Percentiles rank a stretch among this genome's conserved stretches.
Evolutionary conservation across 2,888 invertebrate species (phyloP).

Genomic region (Cetonia aurata): DNA sequence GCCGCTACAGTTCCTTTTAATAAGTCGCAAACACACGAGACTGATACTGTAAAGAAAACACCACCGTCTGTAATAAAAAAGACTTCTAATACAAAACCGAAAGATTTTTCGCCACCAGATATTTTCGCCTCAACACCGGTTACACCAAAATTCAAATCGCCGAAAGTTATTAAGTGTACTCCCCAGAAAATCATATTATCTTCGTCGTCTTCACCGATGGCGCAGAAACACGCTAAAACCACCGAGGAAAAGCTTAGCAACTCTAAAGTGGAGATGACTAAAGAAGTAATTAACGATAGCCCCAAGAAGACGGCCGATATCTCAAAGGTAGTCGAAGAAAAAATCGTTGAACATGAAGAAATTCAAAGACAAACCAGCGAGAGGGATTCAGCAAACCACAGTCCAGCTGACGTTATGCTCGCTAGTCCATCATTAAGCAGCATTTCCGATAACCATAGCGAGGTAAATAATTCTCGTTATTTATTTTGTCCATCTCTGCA

Average conservation of each 20-base stretch:
- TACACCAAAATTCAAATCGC: constrained; percentile 41
- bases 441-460: constrained; percentile 79
- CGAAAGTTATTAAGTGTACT: constrained; percentile 44
- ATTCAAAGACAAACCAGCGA: constrained; percentile 57
- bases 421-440: constrained; percentile 78
- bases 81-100: background rate
- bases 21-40: constrained; percentile 25
- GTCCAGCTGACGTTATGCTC: constrained; percentile 78
- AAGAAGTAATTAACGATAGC: too few relatives aligned
- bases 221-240: constrained; percentile 48
- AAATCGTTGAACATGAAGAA: constrained; percentile 47
- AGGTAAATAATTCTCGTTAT: constrained; percentile 60
- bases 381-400: constrained; percentile 83
- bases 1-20: constrained; percentile 44
- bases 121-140: constrained; percentile 27
- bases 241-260: constrained; percentile 56
- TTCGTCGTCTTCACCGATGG: constrained; percentile 45
- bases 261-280: constrained; percentile 21
- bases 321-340: constrained; percentile 12
- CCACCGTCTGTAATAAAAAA: constrained; percentile 19
- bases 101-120: constrained; percentile 14
- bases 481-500: background rate
- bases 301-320: constrained; percentile 14
- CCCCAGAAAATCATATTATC: constrained; percentile 42
- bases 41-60: constrained; percentile 22